Percentiles rank a stretch among this genome's conserved stretches.
Evolutionary conservation across 2,113 vertebrate species (phyloP).

Genomic region (Sturnus vulgaris): DNA sequence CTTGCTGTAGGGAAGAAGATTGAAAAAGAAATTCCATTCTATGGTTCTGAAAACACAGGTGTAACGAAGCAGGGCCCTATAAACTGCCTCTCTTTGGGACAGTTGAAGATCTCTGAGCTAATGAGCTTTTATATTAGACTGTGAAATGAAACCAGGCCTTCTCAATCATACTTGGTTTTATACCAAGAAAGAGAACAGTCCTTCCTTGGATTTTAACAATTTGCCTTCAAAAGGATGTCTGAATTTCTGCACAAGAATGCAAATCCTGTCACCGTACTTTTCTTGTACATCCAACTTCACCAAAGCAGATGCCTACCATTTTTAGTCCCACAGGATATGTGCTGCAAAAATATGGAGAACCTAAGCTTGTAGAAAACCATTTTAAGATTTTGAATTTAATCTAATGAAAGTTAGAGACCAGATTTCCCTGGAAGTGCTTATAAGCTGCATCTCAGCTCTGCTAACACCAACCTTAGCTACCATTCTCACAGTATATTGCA

Average conservation of each 20-base stretch:
- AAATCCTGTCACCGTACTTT: not conserved
- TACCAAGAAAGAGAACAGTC: not conserved
- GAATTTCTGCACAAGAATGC: not conserved
- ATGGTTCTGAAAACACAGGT: not conserved
- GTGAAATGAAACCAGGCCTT: conserved; percentile 10
- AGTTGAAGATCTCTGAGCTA: not conserved
- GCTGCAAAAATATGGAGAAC: not conserved
- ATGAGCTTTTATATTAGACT: conserved; percentile 10
- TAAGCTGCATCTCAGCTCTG: not conserved
- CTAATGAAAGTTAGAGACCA: not conserved
- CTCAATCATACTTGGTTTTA: not conserved
- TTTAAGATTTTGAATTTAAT: not conserved
- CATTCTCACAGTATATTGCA: not conserved
- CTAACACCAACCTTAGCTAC: not conserved
- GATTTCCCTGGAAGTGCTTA: not conserved
- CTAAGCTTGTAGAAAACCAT: not conserved
- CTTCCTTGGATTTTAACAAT: not conserved
- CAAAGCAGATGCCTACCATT: not conserved
- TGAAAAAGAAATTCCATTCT: conserved; percentile 11
- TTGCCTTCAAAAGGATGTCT: not conserved
- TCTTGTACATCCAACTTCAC: not conserved
- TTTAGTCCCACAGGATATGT: not conserved
- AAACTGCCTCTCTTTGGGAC: not conserved
- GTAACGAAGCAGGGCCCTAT: not conserved
- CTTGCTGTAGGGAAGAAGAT: not conserved